These are phyloP conservation scores for Ianthella basta DNA, from an alignment of 37 sponge, comb jelly and placozoan species.

Conservation along the genomic window DNA sequence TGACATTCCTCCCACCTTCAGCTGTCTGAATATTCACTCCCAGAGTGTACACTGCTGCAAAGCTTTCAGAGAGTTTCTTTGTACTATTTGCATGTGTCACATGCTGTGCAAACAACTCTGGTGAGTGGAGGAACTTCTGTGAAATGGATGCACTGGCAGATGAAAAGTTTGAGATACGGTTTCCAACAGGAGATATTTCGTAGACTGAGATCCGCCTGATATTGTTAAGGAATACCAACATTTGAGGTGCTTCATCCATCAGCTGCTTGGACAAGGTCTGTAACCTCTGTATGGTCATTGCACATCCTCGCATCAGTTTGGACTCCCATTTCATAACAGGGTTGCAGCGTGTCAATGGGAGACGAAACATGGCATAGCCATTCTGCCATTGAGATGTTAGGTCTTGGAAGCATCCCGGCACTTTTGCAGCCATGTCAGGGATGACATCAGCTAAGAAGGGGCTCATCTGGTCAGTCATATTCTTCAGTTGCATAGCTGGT, in stretches of 20 bases:
- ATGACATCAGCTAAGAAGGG: slow-evolving; percentile 51
- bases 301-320: slow-evolving; percentile 21
- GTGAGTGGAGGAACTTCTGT: no score
- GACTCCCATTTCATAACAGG: neutral
- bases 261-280: slow-evolving; percentile 6
- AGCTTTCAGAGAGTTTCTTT: no score
- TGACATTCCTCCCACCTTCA: no score
- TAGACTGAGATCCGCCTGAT: slow-evolving; percentile 52
- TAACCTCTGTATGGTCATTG: slow-evolving; percentile 14
- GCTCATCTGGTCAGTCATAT: slow-evolving; percentile 56
- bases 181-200: slow-evolving; percentile 51
- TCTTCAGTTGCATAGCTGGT: neutral
- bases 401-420: slow-evolving; percentile 26
- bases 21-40: no score
- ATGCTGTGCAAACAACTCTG: no score
- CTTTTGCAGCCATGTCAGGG: neutral
- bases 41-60: no score
- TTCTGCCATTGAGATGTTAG: neutral
- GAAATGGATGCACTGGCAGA: no score
- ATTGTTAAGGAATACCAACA: slow-evolving; percentile 64
- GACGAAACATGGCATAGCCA: slow-evolving; percentile 61
- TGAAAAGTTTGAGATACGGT: neutral
- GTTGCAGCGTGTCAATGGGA: slow-evolving; percentile 46
- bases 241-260: slow-evolving; percentile 22
- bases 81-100: no score